These are phyloP conservation scores for Bostrychus sinensis DNA, from an alignment of 2,113 vertebrate genomes.

Conservation along the genomic window DNA sequence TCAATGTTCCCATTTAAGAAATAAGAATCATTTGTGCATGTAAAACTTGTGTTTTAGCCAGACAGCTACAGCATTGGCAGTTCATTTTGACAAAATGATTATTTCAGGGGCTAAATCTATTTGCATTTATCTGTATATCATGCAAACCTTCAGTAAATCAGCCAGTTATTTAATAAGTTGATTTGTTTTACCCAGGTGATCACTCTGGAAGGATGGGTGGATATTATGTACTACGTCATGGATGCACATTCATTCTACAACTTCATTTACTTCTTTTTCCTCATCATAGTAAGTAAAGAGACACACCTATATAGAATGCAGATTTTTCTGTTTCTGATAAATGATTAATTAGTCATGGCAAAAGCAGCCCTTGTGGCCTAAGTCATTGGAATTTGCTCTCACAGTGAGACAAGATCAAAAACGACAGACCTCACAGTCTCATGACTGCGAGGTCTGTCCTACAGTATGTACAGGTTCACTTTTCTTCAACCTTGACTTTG, in stretches of 20 bases:
- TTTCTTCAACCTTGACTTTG: not conserved
- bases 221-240: slow-evolving; percentile 81
- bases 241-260: slow-evolving; percentile 80
- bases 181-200: slow-evolving; percentile 61
- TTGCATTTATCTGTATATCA: no score
- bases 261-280: slow-evolving; percentile 79
- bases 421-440: not conserved
- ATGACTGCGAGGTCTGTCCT: not conserved
- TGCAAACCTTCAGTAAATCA: no score
- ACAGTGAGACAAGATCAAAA: not conserved
- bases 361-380: not conserved
- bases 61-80: no score
- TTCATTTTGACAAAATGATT: no score
- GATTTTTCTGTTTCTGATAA: not conserved
- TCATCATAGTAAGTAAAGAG: slow-evolving; percentile 74
- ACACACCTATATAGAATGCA: slow-evolving; percentile 5
- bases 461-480: not conserved
- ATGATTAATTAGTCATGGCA: slow-evolving; percentile 7
- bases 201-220: slow-evolving; percentile 76
- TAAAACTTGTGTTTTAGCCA: no score
- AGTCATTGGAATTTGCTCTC: not conserved
- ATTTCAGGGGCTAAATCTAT: no score
- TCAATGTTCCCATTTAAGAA: no score
- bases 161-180: not conserved
- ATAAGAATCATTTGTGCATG: no score